Evolutionary conservation across 2,113 vertebrate species (phyloP), one percentile per base, ranked within the genome.

Genomic region (Acanthisitta chloris): DNA sequence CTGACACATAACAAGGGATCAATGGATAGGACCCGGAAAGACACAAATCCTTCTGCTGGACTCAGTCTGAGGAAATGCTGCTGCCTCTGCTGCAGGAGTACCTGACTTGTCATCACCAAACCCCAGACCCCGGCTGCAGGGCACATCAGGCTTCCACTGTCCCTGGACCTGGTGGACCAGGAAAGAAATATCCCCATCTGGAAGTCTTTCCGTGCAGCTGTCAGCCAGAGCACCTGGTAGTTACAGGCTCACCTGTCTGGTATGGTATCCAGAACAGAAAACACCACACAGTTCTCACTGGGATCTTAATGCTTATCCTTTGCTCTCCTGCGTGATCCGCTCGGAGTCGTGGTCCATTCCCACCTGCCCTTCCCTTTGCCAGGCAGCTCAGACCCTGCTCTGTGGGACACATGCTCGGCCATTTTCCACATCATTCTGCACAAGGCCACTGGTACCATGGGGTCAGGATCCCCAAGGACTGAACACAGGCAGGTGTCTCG

Each of bases 381-480:
- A 0, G 14, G 13, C 17, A 42, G 34, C 14, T 17, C 34, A 15
- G 15, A 12, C 4, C 3, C 5, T 2, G 1, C n/a, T 2, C 17
- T 21, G 3, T 6, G 38, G 46, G 45, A 18, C 28, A 64, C 71
- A 7, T 0, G 4, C 1, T 16, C 61, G 20, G 21, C 23, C 36
- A 18, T 43, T n/a, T 46, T 54, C 28, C 23, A 12, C 6, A 29
- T 31, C 48, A 12, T 9, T 34, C 80, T 61, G 74, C 45, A 28
- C 36, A 48, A n/a, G 0, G 4, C 64, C 31, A n/a, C 13, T 4
- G 26, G 45, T 36, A 5, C 40, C 1, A 4, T 2, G 33, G 42
- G 77, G 38, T 25, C n/a, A 1, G 34, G 45, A 36, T n/a, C 82
- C 74, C 61, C 3, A 24, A n/a, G 61, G 55, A 65, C 65, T 26